Conservation (phyloP, 2,797 vertebrate genomes). For the Hydrolagus colliei region DNA sequence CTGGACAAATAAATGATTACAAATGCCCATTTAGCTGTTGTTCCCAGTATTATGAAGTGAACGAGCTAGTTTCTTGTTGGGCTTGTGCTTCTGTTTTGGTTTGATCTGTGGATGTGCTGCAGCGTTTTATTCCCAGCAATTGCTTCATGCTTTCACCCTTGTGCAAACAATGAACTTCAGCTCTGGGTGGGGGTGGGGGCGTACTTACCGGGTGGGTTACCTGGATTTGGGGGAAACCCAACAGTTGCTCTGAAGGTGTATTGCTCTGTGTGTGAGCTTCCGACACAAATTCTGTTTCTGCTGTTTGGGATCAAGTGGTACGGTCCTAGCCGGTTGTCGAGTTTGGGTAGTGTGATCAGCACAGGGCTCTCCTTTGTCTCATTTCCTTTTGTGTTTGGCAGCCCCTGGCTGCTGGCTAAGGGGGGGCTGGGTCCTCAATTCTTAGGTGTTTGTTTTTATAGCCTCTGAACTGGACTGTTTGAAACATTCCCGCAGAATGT, state of each 20-base stretch:
- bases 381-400: constrained; percentile 23
- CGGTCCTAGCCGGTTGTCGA: neutral
- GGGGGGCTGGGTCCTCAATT: neutral
- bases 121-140: constrained; percentile 7
- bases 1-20: no score
- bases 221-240: no score
- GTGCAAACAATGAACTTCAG: constrained; percentile 17
- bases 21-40: no score
- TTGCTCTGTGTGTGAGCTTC: neutral
- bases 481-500: constrained; percentile 8
- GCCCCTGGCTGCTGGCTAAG: constrained; percentile 4
- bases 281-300: neutral
- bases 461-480: neutral
- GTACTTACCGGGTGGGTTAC: no score
- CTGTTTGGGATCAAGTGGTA: neutral
- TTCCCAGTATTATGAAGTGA: no score
- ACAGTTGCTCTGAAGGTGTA: no score
- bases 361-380: constrained; percentile 23
- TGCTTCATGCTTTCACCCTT: neutral
- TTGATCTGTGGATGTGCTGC: neutral
- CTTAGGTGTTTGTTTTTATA: neutral
- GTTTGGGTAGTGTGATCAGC: neutral
- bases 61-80: no score
- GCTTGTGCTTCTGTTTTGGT: neutral
- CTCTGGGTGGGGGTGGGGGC: neutral